Conservation (phyloP, 2,888 invertebrate species). For the Polymixis flavicincta region DNA sequence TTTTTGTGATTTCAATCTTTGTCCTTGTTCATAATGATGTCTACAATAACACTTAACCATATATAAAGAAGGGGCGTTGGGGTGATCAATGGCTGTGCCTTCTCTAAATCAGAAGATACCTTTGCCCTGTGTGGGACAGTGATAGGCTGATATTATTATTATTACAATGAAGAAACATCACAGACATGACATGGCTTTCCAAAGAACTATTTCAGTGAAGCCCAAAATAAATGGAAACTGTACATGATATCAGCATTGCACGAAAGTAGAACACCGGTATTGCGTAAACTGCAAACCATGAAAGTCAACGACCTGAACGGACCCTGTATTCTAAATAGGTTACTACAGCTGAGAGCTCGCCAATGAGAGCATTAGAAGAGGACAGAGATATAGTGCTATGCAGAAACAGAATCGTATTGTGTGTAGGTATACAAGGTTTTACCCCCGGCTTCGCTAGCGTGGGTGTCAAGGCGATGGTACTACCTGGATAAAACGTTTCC, state of each 20-base stretch:
- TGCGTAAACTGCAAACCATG: conserved; percentile 44
- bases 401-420: conserved; percentile 13
- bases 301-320: conserved; percentile 62
- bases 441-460: neutral
- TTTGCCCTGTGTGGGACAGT: neutral
- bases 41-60: neutral
- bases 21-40: neutral
- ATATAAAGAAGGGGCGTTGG: too few relatives aligned
- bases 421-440: neutral
- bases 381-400: conserved; percentile 27
- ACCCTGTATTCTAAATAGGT: conserved; percentile 63
- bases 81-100: neutral
- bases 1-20: neutral
- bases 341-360: conserved; percentile 55
- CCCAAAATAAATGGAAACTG: conserved; percentile 9
- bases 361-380: conserved; percentile 47
- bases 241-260: neutral
- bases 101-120: neutral
- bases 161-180: neutral
- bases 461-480: neutral
- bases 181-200: neutral
- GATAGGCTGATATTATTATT: too few relatives aligned
- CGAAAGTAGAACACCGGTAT: conserved; percentile 31
- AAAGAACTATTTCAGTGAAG: neutral
- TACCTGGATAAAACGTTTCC: neutral